Conservation (phyloP, 2,888 invertebrate genomes). For the Periphyllus acericola region DNA sequence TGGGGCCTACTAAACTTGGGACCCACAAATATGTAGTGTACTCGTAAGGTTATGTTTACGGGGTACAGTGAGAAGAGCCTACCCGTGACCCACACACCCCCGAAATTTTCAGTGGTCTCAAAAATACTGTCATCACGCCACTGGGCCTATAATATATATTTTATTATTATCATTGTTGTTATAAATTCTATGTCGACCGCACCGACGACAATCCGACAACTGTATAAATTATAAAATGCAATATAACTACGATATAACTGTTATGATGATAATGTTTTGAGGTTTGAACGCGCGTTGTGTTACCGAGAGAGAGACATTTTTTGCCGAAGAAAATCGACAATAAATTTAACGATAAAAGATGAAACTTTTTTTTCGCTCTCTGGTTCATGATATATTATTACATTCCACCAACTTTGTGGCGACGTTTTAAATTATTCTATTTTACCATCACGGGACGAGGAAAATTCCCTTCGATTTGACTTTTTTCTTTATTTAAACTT, state of each 20-base stretch:
- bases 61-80: too few relatives aligned
- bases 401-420: not conserved
- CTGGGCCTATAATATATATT: too few relatives aligned
- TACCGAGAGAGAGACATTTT: not conserved
- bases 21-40: too few relatives aligned
- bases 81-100: too few relatives aligned
- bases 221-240: too few relatives aligned
- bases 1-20: too few relatives aligned
- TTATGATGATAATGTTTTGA: not conserved
- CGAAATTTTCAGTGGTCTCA: too few relatives aligned
- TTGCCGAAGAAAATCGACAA: not conserved
- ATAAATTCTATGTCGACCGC: too few relatives aligned
- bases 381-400: not conserved
- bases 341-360: not conserved
- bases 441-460: not conserved
- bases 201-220: too few relatives aligned
- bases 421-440: not conserved
- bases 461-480: not conserved
- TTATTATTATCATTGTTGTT: too few relatives aligned
- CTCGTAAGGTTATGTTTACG: too few relatives aligned
- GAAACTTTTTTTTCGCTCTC: not conserved
- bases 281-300: not conserved
- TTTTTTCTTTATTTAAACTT: not conserved
- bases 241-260: not conserved
- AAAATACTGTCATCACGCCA: too few relatives aligned